Conservation (phyloP, 1,140 invertebrate genomes). For the Formica selysi region DNA sequence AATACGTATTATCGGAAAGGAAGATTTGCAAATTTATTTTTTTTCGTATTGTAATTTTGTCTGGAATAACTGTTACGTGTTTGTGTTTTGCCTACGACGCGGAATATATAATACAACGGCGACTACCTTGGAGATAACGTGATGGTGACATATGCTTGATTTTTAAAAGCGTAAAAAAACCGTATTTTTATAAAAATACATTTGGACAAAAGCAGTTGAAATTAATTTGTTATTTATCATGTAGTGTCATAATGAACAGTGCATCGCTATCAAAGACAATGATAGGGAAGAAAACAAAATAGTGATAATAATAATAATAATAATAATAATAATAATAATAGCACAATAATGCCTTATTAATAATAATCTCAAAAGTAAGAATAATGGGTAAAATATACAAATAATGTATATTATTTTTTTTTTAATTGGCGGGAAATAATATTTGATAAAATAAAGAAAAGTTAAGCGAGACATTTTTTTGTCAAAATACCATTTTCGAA, state of each 20-base stretch:
- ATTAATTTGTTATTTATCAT: background rate
- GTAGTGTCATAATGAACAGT: background rate
- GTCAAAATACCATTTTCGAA: background rate
- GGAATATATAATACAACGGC: background rate
- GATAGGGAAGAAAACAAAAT: background rate
- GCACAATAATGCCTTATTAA: background rate
- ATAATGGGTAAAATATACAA: background rate
- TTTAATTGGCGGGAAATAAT: background rate
- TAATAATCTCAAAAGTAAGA: background rate
- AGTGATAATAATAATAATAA: slow-evolving; percentile 14
- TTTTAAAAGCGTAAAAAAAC: background rate
- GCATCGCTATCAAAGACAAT: background rate
- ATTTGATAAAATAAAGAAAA: slow-evolving; percentile 14
- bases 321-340: slow-evolving; percentile 5
- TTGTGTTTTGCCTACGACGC: no score
- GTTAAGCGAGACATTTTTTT: background rate
- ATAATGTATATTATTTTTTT: background rate
- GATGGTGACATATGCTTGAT: background rate
- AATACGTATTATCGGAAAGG: background rate
- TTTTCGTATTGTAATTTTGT: slow-evolving; percentile 2
- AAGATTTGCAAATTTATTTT: background rate
- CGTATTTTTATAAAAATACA: background rate
- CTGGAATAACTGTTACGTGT: background rate
- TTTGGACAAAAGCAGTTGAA: background rate
- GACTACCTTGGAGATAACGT: slow-evolving; percentile 23